Conservation (phyloP, 2,888 invertebrate genomes). For the Xiphydria camelus region DNA sequence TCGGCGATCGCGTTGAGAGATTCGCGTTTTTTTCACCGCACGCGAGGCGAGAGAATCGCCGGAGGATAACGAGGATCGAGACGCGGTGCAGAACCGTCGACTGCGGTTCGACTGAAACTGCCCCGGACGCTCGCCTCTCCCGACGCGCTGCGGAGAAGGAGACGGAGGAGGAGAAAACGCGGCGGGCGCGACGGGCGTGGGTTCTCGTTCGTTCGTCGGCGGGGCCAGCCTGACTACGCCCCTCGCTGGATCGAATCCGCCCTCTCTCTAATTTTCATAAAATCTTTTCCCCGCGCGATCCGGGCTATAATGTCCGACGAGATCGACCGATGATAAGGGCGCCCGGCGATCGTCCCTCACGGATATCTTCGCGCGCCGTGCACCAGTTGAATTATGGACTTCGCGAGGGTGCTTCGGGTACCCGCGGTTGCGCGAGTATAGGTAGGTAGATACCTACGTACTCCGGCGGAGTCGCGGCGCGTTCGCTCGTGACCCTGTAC, state of each 20-base stretch:
- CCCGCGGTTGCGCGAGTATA: too few species aligned
- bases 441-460: too few species aligned
- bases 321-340: constrained; percentile 37
- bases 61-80: constrained; percentile 10
- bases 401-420: background rate
- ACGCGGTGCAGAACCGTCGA: constrained; percentile 53
- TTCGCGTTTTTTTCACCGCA: too few species aligned
- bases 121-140: constrained; percentile 50
- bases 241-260: constrained; percentile 1
- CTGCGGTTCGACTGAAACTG: constrained; percentile 55
- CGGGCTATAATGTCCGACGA: constrained; percentile 42
- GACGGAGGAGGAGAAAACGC: constrained; percentile 4
- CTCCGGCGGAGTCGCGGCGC: too few species aligned
- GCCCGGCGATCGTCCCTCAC: constrained; percentile 35
- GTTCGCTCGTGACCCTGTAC: too few species aligned
- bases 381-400: constrained; percentile 6
- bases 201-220: constrained; percentile 17
- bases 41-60: too few species aligned
- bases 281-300: constrained; percentile 24
- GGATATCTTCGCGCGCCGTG: constrained; percentile 27
- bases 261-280: constrained; percentile 22
- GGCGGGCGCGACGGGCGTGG: constrained; percentile 10
- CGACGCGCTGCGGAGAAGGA: constrained; percentile 23
- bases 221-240: constrained; percentile 19
- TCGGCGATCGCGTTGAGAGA: too few species aligned